phyloP scores from a whole-genome alignment of 2,888 invertebrate species.

The Hirtodrosophila histrioides region DNA sequence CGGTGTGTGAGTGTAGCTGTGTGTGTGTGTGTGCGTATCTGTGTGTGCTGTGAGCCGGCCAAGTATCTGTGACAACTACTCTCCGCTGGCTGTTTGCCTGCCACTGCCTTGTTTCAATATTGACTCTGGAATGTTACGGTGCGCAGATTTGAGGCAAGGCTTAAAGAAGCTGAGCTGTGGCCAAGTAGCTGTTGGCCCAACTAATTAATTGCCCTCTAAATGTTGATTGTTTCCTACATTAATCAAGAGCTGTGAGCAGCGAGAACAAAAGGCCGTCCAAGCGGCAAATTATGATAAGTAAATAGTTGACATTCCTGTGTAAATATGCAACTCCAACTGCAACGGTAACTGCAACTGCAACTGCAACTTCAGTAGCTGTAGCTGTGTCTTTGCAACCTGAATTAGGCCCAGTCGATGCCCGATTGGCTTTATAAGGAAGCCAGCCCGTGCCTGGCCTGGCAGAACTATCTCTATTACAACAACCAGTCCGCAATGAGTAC shows the following conservation, averaged over 20 bases:
- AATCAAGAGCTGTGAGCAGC: conserved; percentile 10
- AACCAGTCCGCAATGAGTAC: conserved; percentile 48
- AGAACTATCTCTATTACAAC: conserved; percentile 76
- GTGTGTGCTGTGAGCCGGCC: conserved; percentile 13
- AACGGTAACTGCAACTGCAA: conserved; percentile 67
- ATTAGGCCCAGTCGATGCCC: conserved; percentile 72
- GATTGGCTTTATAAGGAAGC: conserved; percentile 81
- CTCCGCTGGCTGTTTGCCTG: conserved; percentile 44
- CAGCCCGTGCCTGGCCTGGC: conserved; percentile 50
- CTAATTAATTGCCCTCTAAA: conserved; percentile 63
- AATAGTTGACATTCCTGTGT: conserved; percentile 77
- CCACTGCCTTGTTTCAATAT: conserved; percentile 57
- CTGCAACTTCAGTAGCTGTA: conserved; percentile 29
- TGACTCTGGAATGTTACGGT: conserved; percentile 64
- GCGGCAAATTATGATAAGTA: conserved; percentile 70
- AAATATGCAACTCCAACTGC: conserved; percentile 75
- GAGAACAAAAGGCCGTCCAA: conserved; percentile 51
- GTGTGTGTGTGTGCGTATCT: conserved; percentile 29
- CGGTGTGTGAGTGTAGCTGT: conserved; percentile 4
- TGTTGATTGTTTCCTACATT: conserved; percentile 41
- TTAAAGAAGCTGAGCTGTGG: no score
- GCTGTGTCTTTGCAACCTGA: conserved; percentile 55
- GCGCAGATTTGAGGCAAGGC: conserved; percentile 50
- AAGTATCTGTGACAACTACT: conserved; percentile 33
- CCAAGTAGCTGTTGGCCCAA: conserved; percentile 16